These are phyloP conservation scores for Dendrophyllia cribrosa DNA, from an alignment of 64 coral and sea anemone genomes.

Conservation along the genomic window DNA sequence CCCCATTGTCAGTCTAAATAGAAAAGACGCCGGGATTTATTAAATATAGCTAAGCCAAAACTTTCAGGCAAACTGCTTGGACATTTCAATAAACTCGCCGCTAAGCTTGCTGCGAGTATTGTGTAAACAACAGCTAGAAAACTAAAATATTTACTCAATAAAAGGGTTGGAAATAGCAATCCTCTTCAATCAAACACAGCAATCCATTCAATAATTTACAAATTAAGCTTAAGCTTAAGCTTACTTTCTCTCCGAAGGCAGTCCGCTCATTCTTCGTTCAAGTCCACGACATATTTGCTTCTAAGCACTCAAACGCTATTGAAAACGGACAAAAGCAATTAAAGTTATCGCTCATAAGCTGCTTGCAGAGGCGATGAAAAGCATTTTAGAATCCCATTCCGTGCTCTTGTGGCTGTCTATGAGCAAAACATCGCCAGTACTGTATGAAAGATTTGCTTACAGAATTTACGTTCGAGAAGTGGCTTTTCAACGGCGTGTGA, in stretches of 20 bases:
- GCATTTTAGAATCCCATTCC: neutral
- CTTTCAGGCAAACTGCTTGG: neutral
- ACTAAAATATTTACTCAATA: conserved; percentile 50
- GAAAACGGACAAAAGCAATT: conserved; percentile 16
- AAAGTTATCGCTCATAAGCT: neutral
- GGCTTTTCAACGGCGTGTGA: neutral
- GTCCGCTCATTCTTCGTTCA: neutral
- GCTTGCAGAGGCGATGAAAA: neutral
- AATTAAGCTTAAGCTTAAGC: neutral
- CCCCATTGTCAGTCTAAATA: conserved; percentile 16
- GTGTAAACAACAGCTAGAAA: conserved; percentile 27
- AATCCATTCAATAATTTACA: neutral
- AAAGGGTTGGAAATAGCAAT: neutral
- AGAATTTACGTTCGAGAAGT: neutral
- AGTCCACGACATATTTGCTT: neutral
- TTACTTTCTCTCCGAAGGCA: conserved; percentile 14
- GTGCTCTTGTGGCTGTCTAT: neutral
- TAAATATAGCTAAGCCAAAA: neutral
- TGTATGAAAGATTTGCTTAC: neutral
- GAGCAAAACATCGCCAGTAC: neutral
- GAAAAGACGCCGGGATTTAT: neutral
- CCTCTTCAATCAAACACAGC: conserved; percentile 19
- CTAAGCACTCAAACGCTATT: neutral
- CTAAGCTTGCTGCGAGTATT: neutral
- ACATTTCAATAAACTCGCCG: neutral